These are phyloP conservation scores for Anneissia japonica DNA, from an alignment of 35 echinoderm and acorn worm genomes.

Conservation along the genomic window DNA sequence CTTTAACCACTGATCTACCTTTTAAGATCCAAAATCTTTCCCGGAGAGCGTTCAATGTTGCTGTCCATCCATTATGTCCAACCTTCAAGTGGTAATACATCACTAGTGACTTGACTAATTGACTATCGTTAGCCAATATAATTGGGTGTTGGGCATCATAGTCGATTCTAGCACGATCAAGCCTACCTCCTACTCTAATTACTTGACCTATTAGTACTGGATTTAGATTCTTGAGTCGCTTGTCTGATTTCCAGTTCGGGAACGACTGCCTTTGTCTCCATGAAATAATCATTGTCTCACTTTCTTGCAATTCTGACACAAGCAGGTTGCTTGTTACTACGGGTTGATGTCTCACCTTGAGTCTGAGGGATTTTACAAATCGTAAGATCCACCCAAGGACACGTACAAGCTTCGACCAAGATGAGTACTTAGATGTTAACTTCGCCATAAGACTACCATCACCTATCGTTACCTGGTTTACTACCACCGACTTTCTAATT, in stretches of 20 bases:
- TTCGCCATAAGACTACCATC: background rate
- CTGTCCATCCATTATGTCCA: constrained; percentile 28
- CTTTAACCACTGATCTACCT: constrained; percentile 28
- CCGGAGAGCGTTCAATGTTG: constrained; percentile 3
- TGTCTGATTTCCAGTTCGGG: background rate
- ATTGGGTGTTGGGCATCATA: background rate
- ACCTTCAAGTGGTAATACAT: constrained; percentile 12
- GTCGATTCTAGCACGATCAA: background rate
- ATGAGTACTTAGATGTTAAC: background rate
- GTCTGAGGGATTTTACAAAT: background rate
- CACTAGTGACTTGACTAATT: background rate
- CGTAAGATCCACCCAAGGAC: background rate
- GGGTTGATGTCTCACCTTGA: background rate
- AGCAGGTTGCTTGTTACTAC: background rate
- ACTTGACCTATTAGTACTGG: background rate
- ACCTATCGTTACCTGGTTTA: background rate
- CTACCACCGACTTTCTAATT: background rate
- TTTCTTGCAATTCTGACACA: background rate
- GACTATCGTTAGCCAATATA: background rate
- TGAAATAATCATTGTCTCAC: background rate
- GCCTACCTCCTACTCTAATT: constrained; percentile 22
- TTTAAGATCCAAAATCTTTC: constrained; percentile 41
- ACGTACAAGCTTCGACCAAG: background rate
- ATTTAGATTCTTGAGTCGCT: background rate
- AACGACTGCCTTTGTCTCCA: background rate